A percentile compares a stretch with the other conserved stretches of the same genome.
These are phyloP conservation scores for Parazoanthus swiftii DNA, from an alignment of 92 coral and sea anemone species.

Conservation along the genomic window DNA sequence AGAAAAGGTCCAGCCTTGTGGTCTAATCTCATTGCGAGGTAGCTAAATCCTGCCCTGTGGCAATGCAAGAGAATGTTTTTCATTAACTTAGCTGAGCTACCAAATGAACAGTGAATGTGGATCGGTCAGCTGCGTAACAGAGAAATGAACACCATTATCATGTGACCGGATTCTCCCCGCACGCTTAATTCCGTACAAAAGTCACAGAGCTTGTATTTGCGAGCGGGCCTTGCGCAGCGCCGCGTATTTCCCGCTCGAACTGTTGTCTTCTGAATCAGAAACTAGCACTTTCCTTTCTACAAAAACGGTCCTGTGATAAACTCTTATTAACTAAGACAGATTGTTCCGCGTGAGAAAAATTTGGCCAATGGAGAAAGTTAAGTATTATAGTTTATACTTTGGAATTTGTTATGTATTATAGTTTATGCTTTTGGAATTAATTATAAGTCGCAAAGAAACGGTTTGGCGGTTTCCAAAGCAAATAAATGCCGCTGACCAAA, in stretches of 20 bases:
- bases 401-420: background rate
- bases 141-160: background rate
- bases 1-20: background rate
- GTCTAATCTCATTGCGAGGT: background rate
- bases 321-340: no score
- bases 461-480: background rate
- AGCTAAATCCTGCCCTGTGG: background rate
- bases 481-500: conserved; percentile 24
- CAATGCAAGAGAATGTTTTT: background rate
- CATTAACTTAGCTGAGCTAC: background rate
- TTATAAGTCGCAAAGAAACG: background rate
- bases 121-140: background rate
- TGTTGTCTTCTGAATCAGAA: no score
- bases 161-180: background rate
- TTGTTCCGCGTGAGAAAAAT: no score
- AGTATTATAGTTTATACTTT: no score
- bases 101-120: background rate
- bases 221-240: no score
- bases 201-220: no score
- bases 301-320: no score
- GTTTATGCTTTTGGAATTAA: background rate
- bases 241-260: no score
- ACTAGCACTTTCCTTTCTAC: no score
- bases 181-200: no score
- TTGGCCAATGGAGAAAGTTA: no score